Base-by-base conservation (phyloP, 2,797 vertebrate genomes). In the Dendrocincla tyrannina region DNA sequence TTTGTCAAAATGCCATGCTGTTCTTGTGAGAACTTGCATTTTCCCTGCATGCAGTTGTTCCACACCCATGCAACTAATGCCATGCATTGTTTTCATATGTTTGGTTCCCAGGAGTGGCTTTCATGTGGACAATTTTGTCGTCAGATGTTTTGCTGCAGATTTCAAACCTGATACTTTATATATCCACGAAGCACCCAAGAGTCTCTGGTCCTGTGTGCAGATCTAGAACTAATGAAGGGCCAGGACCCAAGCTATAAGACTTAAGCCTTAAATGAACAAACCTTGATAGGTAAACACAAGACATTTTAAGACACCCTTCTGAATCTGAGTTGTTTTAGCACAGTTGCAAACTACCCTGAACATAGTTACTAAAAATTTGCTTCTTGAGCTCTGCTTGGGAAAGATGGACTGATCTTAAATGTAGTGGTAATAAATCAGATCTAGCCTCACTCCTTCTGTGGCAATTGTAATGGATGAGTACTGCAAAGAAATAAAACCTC, bases 21-120 rank as follows among this genome's bases (percentile, higher is more conserved):
- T 22, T 92, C 74, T 32, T 76, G 75, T 58, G 47, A 79, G n/a
- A 89, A 66, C 46, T 82, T 92, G 80, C 20, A 49, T 85, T 84
- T 89, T 68, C 53, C 3, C 6, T 20, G 27, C 46, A 35, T 32
- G 66, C 32, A 56, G 18, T 13, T 64, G 37, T 60, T 42, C 37
- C 73, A 47, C 60, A 86, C 56, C 32, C 55, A 4, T 12, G 28
- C 37, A 75, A 27, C n/a, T 5, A 39, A 28, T 47, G 49, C 41
- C 41, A 49, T 22, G 6, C 28, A 2, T 27, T 28, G 28, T 15
- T 77, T 33, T n/a, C 18, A 12, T 9, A 5, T 2, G 3, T 46
- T 85, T 85, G 25, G 13, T 46, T 82, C 56, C 69, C 76, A 86
- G 37, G 32, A 49, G 35, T n/a, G 52, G 30, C 13, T 74, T 91